Evolutionary conservation across 1,140 invertebrate species (phyloP).

Genomic region (Aricia agestis): DNA sequence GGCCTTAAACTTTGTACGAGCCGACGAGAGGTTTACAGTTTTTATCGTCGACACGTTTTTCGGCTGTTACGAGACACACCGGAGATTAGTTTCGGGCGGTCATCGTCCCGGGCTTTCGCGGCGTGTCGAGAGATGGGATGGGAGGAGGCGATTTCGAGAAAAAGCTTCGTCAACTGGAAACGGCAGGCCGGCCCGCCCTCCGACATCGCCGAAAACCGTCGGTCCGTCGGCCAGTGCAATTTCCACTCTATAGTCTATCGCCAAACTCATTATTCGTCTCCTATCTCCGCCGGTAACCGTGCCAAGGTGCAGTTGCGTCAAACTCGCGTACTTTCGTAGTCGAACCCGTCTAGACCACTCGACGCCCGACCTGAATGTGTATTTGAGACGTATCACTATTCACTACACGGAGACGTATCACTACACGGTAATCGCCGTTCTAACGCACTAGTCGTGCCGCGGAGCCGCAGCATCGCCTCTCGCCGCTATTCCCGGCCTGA

Average conservation of each 20-base stretch:
- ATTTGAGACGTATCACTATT: slow-evolving; percentile 37
- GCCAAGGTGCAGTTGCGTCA: slow-evolving; percentile 59
- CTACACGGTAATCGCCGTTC: slow-evolving; percentile 29
- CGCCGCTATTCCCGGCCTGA: slow-evolving; percentile 45
- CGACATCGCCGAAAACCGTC: background rate
- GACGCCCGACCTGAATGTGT: slow-evolving; percentile 41
- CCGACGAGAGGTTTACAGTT: background rate
- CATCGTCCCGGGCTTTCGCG: background rate
- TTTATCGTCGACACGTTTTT: background rate
- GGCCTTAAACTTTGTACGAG: background rate
- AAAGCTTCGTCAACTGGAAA: background rate
- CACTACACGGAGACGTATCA: slow-evolving; percentile 36
- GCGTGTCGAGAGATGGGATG: background rate
- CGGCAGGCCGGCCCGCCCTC: background rate
- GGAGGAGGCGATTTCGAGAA: background rate
- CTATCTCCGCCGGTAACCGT: slow-evolving; percentile 33
- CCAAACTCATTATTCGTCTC: slow-evolving; percentile 17
- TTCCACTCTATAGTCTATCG: slow-evolving; percentile 3
- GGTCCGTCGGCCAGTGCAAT: slow-evolving; percentile 3
- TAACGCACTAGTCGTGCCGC: slow-evolving; percentile 12
- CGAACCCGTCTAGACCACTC: slow-evolving; percentile 48
- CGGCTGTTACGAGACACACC: background rate
- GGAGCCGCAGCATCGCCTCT: background rate
- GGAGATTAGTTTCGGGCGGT: background rate
- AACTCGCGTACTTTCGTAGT: slow-evolving; percentile 32